Conservation (phyloP, 2,797 vertebrate species). For the Alectoris magna region DNA sequence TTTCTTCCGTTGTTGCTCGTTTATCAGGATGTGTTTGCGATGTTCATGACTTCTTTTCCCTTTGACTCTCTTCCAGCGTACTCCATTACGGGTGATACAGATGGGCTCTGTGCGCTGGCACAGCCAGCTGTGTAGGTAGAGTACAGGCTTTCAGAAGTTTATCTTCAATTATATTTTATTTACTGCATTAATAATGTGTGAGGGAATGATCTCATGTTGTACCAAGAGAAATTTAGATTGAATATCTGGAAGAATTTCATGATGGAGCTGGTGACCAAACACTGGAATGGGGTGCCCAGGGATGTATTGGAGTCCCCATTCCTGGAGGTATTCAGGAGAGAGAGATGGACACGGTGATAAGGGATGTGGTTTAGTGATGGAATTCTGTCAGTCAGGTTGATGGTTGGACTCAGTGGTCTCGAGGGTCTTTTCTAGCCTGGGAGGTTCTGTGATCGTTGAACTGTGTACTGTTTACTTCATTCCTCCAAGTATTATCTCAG, state of each 20-base stretch:
- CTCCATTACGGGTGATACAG: not conserved
- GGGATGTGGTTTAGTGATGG: no score
- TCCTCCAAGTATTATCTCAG: not conserved
- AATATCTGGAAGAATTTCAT: not conserved
- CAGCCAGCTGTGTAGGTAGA: not conserved
- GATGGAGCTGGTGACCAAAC: not conserved
- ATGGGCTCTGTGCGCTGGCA: not conserved
- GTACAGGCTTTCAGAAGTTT: not conserved
- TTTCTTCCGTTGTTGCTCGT: not conserved
- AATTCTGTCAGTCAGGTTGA: not conserved
- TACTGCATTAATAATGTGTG: not conserved
- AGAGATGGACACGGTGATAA: not conserved
- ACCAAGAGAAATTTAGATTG: not conserved
- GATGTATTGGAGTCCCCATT: not conserved
- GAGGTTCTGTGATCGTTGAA: not conserved
- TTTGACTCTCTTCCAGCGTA: rapidly evolving
- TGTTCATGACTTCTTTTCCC: not conserved
- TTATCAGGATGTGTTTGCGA: not conserved
- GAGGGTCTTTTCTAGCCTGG: not conserved
- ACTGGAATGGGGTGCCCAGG: not conserved
- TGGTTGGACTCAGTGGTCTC: not conserved
- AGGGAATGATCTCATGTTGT: not conserved
- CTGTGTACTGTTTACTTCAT: not conserved
- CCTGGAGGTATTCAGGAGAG: not conserved
- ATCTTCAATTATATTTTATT: not conserved